Evolutionary conservation across 2,113 vertebrate species (phyloP).

Genomic region (Halichoeres trimaculatus): DNA sequence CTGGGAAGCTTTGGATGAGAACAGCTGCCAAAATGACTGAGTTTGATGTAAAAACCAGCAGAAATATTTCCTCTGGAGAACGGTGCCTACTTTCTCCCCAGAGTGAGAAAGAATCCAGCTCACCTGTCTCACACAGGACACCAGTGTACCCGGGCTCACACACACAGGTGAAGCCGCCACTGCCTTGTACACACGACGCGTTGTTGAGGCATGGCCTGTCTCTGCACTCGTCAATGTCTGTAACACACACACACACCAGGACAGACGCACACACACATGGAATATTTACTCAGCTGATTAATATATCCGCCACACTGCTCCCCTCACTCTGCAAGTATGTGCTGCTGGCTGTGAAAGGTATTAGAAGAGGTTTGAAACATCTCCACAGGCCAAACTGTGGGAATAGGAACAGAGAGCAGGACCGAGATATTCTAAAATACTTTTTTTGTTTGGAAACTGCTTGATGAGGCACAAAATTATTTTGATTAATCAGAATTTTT

Average conservation of each 20-base stretch:
- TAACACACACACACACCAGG: slow-evolving; percentile 51
- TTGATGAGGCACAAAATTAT: slow-evolving; percentile 51
- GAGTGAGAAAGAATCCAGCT: slow-evolving; percentile 41
- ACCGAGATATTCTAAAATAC: slow-evolving; percentile 36
- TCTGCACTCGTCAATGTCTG: slow-evolving; percentile 85
- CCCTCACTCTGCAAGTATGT: slow-evolving; percentile 82
- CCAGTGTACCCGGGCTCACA: slow-evolving; percentile 81
- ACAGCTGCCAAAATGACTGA: slow-evolving; percentile 65
- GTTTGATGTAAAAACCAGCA: slow-evolving; percentile 71
- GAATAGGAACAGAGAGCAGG: slow-evolving; percentile 55
- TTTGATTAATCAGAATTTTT: slow-evolving; percentile 35
- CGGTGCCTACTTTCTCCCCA: slow-evolving; percentile 37
- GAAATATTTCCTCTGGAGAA: slow-evolving; percentile 58
- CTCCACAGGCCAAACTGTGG: slow-evolving; percentile 74
- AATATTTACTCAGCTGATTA: slow-evolving; percentile 86
- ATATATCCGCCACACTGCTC: slow-evolving; percentile 80
- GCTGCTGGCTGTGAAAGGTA: slow-evolving; percentile 82
- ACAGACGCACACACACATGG: slow-evolving; percentile 59
- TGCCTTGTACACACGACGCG: slow-evolving; percentile 76
- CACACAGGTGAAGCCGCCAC: slow-evolving; percentile 80
- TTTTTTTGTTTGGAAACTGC: slow-evolving; percentile 34
- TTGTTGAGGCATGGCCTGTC: slow-evolving; percentile 79
- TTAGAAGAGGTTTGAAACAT: slow-evolving; percentile 77
- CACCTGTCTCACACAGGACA: slow-evolving; percentile 83
- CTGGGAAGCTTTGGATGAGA: slow-evolving; percentile 51